phyloP scores from a whole-genome alignment of 1,140 invertebrate species.

The Drosophila arizonae region DNA sequence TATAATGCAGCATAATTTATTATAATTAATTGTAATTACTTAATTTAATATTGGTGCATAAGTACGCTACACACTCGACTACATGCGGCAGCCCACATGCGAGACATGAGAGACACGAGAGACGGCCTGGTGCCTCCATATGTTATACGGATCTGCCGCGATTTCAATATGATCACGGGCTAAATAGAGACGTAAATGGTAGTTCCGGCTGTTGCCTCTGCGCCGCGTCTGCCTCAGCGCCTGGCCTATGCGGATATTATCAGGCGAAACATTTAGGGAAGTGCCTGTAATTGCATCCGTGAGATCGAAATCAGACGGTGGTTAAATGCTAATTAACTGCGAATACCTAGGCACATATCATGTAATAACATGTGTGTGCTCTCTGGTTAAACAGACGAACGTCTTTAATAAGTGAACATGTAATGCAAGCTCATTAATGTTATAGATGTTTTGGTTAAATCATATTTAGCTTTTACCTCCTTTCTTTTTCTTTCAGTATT shows the following conservation, averaged over 20 bases:
- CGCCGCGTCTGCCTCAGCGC: slow-evolving; percentile 5
- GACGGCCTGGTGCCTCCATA: not conserved
- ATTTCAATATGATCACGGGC: slow-evolving; percentile 7
- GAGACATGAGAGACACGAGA: not conserved
- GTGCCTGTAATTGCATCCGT: slow-evolving; percentile 33
- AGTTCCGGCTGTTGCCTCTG: slow-evolving; percentile 26
- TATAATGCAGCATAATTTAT: slow-evolving; percentile 49
- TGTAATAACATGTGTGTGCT: not conserved
- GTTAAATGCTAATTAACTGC: not conserved
- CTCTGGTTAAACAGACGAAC: not conserved
- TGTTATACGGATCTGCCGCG: not conserved
- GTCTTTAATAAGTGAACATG: no score
- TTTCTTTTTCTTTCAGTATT: no score
- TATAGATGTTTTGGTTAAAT: no score
- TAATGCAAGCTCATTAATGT: no score
- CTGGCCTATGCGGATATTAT: slow-evolving; percentile 33
- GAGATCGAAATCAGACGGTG: not conserved
- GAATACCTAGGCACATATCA: not conserved
- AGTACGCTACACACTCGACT: not conserved
- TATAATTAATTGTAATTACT: slow-evolving; percentile 63
- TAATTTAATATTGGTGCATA: slow-evolving; percentile 37
- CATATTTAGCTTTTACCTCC: no score
- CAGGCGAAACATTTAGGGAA: slow-evolving; percentile 21
- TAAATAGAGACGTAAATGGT: not conserved
- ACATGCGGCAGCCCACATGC: slow-evolving; percentile 7